Conservation (phyloP, 2,797 vertebrate genomes). For the Mycteria americana region DNA sequence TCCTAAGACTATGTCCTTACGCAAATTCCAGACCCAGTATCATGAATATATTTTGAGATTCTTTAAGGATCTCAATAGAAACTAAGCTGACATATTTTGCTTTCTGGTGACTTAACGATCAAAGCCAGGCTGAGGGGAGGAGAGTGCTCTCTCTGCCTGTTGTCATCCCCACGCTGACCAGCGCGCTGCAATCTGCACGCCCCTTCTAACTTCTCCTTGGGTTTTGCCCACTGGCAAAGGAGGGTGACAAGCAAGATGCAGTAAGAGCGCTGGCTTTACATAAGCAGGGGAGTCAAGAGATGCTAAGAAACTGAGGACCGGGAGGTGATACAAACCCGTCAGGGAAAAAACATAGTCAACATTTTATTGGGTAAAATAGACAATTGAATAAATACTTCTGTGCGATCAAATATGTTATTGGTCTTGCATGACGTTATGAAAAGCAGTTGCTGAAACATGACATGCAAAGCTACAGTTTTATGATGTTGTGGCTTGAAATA, state of each 20-base stretch:
- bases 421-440: background rate
- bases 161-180: background rate
- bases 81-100: background rate
- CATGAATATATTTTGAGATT: background rate
- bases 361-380: background rate
- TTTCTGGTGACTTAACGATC: background rate
- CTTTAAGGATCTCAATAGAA: background rate
- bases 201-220: background rate
- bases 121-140: background rate
- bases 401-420: background rate
- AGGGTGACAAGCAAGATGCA: background rate
- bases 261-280: background rate
- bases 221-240: background rate
- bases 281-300: background rate
- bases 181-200: fast-evolving
- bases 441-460: constrained; percentile 10
- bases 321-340: background rate
- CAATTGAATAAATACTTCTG: background rate
- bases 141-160: background rate
- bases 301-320: background rate
- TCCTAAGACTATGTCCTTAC: background rate
- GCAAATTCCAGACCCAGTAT: background rate
- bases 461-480: background rate
- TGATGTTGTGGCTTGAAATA: background rate
- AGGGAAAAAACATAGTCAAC: background rate